phyloP scores from a whole-genome alignment of 1,140 invertebrate species.

The Pseudomyrmex cubaensis region DNA sequence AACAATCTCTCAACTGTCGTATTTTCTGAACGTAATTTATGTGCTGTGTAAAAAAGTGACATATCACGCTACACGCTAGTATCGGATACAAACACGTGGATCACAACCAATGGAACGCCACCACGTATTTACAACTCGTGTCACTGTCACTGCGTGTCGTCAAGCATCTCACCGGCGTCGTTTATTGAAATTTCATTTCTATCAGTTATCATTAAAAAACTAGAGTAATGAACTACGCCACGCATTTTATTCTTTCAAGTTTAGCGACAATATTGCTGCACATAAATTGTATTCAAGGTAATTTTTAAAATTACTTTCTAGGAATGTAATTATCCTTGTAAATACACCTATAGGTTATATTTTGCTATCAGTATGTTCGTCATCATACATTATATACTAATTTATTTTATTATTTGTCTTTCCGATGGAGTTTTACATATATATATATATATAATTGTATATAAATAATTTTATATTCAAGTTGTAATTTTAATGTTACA shows the following conservation, averaged over 20 bases:
- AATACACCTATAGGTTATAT: conserved; percentile 23
- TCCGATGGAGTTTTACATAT: no score
- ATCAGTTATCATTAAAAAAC: not conserved
- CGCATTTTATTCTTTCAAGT: conserved; percentile 23
- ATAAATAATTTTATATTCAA: not conserved
- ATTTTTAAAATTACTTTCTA: not conserved
- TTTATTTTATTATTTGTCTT: no score
- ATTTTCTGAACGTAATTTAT: no score
- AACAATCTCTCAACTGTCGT: no score
- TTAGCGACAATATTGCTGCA: conserved; percentile 52
- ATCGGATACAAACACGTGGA: conserved; percentile 37
- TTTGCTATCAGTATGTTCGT: not conserved
- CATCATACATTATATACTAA: not conserved
- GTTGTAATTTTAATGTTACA: not conserved
- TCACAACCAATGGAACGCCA: conserved; percentile 68
- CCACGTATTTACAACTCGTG: conserved; percentile 65
- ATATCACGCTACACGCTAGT: not conserved
- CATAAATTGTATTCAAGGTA: conserved; percentile 68
- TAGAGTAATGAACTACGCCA: conserved; percentile 29
- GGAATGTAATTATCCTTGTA: not conserved
- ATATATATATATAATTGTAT: no score
- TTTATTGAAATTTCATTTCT: not conserved
- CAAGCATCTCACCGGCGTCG: not conserved
- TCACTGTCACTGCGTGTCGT: not conserved
- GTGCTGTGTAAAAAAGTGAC: no score